Conservation (phyloP, 2,888 invertebrate species). For the Drepanosiphum platanoidis region DNA sequence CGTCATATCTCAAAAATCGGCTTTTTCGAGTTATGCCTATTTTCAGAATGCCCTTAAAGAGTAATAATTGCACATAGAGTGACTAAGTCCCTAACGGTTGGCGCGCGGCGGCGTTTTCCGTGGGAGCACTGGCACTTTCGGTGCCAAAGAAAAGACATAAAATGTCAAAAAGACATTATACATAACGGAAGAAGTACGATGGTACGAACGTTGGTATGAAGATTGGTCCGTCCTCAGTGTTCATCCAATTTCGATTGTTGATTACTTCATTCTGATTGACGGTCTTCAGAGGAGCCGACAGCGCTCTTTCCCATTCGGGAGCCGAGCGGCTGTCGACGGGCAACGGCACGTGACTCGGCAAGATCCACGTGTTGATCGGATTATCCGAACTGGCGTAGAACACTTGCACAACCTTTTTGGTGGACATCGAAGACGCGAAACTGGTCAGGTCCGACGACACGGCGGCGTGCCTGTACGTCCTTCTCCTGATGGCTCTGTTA, state of each 20-base stretch:
- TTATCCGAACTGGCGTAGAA: constrained; percentile 33
- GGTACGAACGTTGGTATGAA: not conserved
- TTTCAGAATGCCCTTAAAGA: too few relatives aligned
- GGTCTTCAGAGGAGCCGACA: not conserved
- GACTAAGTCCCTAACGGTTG: too few relatives aligned
- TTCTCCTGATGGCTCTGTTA: too few relatives aligned
- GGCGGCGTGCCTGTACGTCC: not conserved
- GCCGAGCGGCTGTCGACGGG: constrained; percentile 14
- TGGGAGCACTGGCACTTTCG: too few relatives aligned
- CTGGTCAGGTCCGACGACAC: constrained; percentile 45
- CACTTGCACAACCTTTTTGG: not conserved
- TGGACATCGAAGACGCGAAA: not conserved
- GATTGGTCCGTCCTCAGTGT: too few relatives aligned
- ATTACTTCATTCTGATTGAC: not conserved
- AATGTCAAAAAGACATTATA: too few relatives aligned
- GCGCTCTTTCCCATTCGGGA: constrained; percentile 11
- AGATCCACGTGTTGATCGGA: constrained; percentile 7
- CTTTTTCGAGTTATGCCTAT: too few relatives aligned
- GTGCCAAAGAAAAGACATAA: too few relatives aligned
- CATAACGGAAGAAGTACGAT: not conserved
- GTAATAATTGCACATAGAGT: too few relatives aligned
- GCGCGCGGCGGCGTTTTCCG: too few relatives aligned
- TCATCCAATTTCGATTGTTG: too few relatives aligned
- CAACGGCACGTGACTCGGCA: not conserved
- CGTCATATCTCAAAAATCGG: too few relatives aligned